phyloP scores from a whole-genome alignment of 2,888 invertebrate species.

The Dorcus hopei region DNA sequence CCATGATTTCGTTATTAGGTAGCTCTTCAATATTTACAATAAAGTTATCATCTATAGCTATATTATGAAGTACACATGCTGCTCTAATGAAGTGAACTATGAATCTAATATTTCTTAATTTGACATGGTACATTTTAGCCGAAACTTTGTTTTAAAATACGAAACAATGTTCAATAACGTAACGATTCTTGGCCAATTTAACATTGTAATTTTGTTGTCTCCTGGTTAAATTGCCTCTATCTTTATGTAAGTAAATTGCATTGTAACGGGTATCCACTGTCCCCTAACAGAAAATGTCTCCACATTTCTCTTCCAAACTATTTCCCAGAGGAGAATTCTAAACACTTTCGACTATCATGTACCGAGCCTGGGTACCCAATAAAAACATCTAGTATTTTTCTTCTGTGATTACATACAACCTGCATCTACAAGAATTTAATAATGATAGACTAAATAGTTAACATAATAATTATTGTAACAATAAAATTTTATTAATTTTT shows the following conservation, averaged over 20 bases:
- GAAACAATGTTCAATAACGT: constrained; percentile 12
- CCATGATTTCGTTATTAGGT: no score
- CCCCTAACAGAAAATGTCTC: not conserved
- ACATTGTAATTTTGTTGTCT: constrained; percentile 9
- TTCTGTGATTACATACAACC: constrained; percentile 11
- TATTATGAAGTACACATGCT: constrained; percentile 20
- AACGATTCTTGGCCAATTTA: constrained; percentile 9
- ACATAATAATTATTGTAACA: no score
- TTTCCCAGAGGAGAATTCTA: not conserved
- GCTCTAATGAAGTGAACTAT: constrained; percentile 21
- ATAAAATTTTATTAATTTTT: no score
- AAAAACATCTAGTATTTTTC: constrained; percentile 11
- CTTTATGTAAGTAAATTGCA: constrained; percentile 8
- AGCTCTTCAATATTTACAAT: not conserved
- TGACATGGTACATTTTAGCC: constrained; percentile 16
- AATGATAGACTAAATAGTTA: not conserved
- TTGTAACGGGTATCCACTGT: constrained; percentile 2
- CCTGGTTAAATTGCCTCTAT: constrained; percentile 6
- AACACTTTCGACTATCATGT: constrained; percentile 9
- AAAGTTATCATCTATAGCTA: constrained; percentile 17
- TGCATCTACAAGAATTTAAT: not conserved
- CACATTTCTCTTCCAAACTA: constrained; percentile 6
- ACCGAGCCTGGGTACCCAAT: constrained; percentile 13
- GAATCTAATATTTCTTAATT: constrained; percentile 7
- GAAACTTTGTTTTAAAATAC: constrained; percentile 14